A percentile compares a stretch with the other conserved stretches of the same genome.
phyloP scores from a whole-genome alignment of 2,888 invertebrate species.

The Neuroscelio doddi region DNA sequence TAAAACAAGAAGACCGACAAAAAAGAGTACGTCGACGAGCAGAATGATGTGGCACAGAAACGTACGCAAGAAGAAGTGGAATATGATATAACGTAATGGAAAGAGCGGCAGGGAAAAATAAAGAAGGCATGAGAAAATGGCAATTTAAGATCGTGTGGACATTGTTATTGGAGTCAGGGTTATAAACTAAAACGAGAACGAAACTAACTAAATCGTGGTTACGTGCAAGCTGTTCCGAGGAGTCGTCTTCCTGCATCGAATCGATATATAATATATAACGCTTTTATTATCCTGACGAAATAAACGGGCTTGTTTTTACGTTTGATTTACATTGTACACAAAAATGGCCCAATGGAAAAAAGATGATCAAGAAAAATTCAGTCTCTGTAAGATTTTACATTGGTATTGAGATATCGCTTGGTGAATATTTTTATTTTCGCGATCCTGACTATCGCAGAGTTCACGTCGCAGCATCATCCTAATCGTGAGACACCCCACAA shows the following conservation, averaged over 20 bases:
- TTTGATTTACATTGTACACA: too few species aligned
- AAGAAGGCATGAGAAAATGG: constrained; percentile 41
- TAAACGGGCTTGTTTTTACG: too few species aligned
- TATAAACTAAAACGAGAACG: constrained; percentile 61
- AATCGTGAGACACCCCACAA: constrained; percentile 58
- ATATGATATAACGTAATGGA: constrained; percentile 61
- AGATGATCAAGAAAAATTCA: neutral
- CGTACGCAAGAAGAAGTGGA: constrained; percentile 59
- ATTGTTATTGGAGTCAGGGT: constrained; percentile 64
- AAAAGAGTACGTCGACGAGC: constrained; percentile 42
- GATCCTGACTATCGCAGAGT: constrained; percentile 48
- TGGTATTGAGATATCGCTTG: constrained; percentile 60
- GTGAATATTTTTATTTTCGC: constrained; percentile 52
- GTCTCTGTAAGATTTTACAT: constrained; percentile 9
- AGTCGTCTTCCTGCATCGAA: too few species aligned
- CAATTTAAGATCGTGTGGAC: constrained; percentile 66
- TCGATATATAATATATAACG: too few species aligned
- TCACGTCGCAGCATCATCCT: constrained; percentile 56
- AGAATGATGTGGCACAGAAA: too few species aligned
- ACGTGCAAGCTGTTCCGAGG: too few species aligned
- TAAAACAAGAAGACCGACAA: constrained; percentile 52
- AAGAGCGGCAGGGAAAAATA: constrained; percentile 24
- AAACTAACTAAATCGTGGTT: constrained; percentile 57
- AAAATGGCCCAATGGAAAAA: neutral
- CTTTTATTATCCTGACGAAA: too few species aligned